Base-by-base conservation (phyloP, 2,888 invertebrate species). In the Eilema griseolum region DNA sequence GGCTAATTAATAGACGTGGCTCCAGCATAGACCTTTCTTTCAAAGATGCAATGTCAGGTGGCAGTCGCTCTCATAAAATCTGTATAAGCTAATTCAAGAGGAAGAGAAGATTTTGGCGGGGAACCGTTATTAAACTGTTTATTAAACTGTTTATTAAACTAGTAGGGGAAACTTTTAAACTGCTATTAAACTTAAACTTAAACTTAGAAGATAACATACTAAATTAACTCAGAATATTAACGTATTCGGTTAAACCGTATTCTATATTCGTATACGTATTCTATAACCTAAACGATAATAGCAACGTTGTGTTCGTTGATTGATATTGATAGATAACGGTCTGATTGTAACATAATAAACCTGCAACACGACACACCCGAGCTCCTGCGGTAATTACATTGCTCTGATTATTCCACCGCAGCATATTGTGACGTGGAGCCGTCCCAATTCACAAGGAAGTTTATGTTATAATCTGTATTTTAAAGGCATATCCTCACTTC, bases 341-440 rank as follows among this genome's bases (percentile, higher is more conserved):
- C 72, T 73, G 70, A 80, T 77, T 70, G 69, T 59, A 64, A 62
- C 63, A 69, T 77, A 66, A 66, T 56, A 64, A 61, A 60, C 46
- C 65, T 24, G 61, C 67, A 66, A 73, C 57, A 63, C 41, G 31
- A 72, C 70, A 67, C 69, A 65, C 46, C 14, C 61, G 70, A 65
- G 26, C 73, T 68, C 59, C 65, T 59, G 56, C 62, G 59, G 65
- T 74, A 80, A 82, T 81, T 78, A 82, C 74, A 75, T 76, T 56
- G 67, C 23, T 41, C 24, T 67, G 72, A 72, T 82, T 73, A 81
- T 78, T 81, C 71, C 66, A 33, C 69, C 68, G 41, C 69, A 80
- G 59, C 63, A 68, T 73, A 80, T 73, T 70, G 65, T 56, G 57
- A 63, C 68, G 66, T 73, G 20, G 67, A 72, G 62, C 69, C 69